These are phyloP conservation scores for Orius insidiosus DNA, from an alignment of 1,140 invertebrate genomes.

Conservation along the genomic window DNA sequence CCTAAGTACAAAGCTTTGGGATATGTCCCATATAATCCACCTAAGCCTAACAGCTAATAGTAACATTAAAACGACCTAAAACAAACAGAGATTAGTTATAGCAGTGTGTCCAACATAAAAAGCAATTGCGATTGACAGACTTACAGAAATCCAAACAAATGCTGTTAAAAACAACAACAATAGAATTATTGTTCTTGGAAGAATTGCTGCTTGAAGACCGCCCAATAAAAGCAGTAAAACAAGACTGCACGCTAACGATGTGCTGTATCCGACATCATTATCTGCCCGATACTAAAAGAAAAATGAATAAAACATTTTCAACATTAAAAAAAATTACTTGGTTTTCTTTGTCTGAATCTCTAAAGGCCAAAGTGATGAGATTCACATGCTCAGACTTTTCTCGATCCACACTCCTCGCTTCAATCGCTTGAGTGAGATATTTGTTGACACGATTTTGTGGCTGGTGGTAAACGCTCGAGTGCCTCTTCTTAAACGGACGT, in stretches of 20 bases:
- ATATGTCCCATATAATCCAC: conserved; percentile 69
- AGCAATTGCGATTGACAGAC: too few relatives aligned
- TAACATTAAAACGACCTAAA: conserved; percentile 53
- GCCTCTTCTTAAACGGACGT: conserved; percentile 71
- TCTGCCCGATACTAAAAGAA: conserved; percentile 51
- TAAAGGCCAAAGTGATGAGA: conserved; percentile 65
- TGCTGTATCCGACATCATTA: conserved; percentile 52
- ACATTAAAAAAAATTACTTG: conserved; percentile 35
- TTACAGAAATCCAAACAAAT: conserved; percentile 65
- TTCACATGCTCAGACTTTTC: conserved; percentile 80
- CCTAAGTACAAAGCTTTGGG: conserved; percentile 57
- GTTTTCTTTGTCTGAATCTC: conserved; percentile 60
- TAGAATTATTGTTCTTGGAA: conserved; percentile 64
- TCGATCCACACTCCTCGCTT: conserved; percentile 72
- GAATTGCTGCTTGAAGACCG: conserved; percentile 44
- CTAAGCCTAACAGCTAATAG: conserved; percentile 63
- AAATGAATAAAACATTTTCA: neutral
- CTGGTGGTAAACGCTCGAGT: conserved; percentile 67
- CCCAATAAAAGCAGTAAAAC: conserved; percentile 42
- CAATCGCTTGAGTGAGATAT: conserved; percentile 75
- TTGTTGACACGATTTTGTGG: conserved; percentile 79
- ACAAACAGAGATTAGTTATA: conserved; percentile 8
- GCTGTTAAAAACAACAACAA: conserved; percentile 70
- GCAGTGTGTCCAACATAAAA: too few relatives aligned
- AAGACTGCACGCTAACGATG: conserved; percentile 47